These are phyloP conservation scores for Frankliniella fusca DNA, from an alignment of 2,888 invertebrate genomes.

Conservation along the genomic window DNA sequence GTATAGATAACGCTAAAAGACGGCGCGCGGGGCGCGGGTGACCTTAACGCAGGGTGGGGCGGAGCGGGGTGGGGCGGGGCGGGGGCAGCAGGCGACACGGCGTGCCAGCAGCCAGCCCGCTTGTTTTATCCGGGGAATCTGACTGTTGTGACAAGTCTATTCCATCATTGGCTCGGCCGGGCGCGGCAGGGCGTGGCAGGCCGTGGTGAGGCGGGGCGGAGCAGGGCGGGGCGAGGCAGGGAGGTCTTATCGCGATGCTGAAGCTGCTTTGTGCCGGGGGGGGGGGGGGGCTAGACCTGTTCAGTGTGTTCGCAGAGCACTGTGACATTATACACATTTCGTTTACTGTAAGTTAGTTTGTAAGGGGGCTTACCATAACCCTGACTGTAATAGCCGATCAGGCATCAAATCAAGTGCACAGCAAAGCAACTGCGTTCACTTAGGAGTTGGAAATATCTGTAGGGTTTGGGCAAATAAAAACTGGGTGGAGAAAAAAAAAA, in stretches of 20 bases:
- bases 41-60: neutral
- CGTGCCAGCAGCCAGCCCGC: neutral
- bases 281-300: neutral
- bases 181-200: constrained; percentile 59
- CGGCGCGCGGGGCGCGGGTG: neutral
- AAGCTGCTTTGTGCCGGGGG: no score
- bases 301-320: neutral
- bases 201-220: neutral
- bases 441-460: no score
- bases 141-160: constrained; percentile 20
- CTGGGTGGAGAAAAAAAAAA: no score
- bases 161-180: neutral
- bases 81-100: neutral
- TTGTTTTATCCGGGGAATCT: neutral
- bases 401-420: neutral
- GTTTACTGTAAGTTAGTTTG: no score
- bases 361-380: no score
- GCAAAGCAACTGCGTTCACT: no score
- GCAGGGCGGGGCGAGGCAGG: no score
- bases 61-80: neutral
- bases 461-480: no score
- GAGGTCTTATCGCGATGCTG: no score
- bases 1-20: no score
- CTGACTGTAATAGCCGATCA: neutral
- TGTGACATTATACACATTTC: neutral